Percentiles rank a stretch among this genome's conserved stretches.
Conservation (phyloP, 2,888 invertebrate genomes). For the Drosophila siamana region DNA sequence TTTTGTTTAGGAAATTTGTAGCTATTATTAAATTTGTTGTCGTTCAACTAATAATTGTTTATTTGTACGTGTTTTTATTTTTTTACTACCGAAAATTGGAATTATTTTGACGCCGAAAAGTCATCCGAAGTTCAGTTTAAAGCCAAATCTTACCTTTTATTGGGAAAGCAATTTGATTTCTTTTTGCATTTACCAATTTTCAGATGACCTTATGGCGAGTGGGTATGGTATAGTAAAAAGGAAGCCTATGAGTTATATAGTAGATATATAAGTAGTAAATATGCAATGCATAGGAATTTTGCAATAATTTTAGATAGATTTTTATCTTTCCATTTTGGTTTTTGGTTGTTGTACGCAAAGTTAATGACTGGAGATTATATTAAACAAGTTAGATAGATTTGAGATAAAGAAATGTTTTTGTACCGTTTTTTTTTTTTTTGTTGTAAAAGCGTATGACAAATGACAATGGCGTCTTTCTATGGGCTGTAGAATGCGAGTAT, state of each 20-base stretch:
- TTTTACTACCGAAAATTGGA: slow-evolving; percentile 48
- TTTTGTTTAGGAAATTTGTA: slow-evolving; percentile 41
- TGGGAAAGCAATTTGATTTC: not conserved
- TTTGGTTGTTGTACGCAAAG: slow-evolving; percentile 71
- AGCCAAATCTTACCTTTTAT: slow-evolving; percentile 51
- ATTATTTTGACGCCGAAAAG: slow-evolving; percentile 34
- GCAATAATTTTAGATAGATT: slow-evolving; percentile 61
- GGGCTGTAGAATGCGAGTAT: slow-evolving; percentile 11
- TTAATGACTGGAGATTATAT: slow-evolving; percentile 83
- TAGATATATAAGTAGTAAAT: slow-evolving; percentile 37
- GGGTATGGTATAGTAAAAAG: slow-evolving; percentile 7
- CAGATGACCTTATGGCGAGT: slow-evolving; percentile 51
- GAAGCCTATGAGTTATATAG: slow-evolving; percentile 23
- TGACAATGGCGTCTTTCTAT: slow-evolving; percentile 48
- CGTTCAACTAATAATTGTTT: slow-evolving; percentile 45
- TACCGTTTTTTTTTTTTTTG: no score
- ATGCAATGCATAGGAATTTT: slow-evolving; percentile 70
- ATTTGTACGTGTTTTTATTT: slow-evolving; percentile 37
- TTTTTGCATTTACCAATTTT: slow-evolving; percentile 38
- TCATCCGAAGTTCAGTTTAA: slow-evolving; percentile 32
- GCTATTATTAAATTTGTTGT: slow-evolving; percentile 35
- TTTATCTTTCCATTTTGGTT: slow-evolving; percentile 52
- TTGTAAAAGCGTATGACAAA: slow-evolving; percentile 64
- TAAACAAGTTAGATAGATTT: slow-evolving; percentile 57
- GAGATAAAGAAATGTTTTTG: slow-evolving; percentile 51